Percentiles rank a stretch among this genome's conserved stretches.
phyloP scores from a whole-genome alignment of 2,113 vertebrate genomes.

The Semicossyphus pulcher region DNA sequence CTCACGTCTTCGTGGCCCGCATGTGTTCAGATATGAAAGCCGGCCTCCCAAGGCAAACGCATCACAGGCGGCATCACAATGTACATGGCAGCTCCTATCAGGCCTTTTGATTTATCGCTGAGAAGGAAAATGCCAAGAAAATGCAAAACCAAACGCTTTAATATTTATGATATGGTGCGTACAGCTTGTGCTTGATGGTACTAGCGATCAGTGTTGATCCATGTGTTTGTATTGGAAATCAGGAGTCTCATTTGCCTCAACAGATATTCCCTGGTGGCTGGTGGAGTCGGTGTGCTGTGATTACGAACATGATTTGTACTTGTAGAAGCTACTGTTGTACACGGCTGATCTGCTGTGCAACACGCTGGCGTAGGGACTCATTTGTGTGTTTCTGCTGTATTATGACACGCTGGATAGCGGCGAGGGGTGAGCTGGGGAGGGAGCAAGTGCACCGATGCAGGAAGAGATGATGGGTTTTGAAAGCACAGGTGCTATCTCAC shows the following conservation, averaged over 20 bases:
- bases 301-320: constrained; percentile 78
- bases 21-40: constrained; percentile 63
- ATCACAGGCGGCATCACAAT: constrained; percentile 66
- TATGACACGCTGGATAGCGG: constrained; percentile 28
- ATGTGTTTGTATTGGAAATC: constrained; percentile 61
- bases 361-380: constrained; percentile 54
- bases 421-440: constrained; percentile 42
- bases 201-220: constrained; percentile 13
- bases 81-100: constrained; percentile 67
- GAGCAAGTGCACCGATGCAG: constrained; percentile 56
- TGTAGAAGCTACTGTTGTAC: constrained; percentile 67
- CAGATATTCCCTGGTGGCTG: constrained; percentile 69
- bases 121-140: constrained; percentile 62
- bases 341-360: constrained; percentile 65
- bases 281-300: constrained; percentile 73
- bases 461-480: constrained; percentile 54
- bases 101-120: constrained; percentile 70
- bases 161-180: constrained; percentile 73
- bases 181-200: constrained; percentile 39
- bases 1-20: constrained; percentile 52
- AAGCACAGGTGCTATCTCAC: constrained; percentile 54
- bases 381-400: constrained; percentile 55
- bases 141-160: constrained; percentile 69
- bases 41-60: constrained; percentile 56
- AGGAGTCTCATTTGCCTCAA: constrained; percentile 66